Percentiles rank a stretch among this genome's conserved stretches.
Evolutionary conservation across 2,797 vertebrate species (phyloP).

Genomic region (Nannoperca australis): DNA sequence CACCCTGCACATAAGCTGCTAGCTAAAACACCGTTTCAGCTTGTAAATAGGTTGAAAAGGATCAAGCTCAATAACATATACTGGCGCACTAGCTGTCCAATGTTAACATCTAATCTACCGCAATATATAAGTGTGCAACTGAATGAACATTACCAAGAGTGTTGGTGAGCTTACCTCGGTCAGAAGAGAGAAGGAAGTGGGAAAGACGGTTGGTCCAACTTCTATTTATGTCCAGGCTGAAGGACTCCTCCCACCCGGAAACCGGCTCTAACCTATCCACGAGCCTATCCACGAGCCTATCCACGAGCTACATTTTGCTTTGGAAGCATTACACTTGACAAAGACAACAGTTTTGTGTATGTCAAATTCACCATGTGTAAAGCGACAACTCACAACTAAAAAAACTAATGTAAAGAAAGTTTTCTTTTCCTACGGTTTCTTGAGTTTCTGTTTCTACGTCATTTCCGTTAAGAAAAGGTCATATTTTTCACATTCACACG

Average conservation of each 20-base stretch:
- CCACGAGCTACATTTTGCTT: fast-evolving
- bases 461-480: not conserved
- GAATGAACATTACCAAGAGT: fast-evolving
- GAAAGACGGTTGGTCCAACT: not conserved
- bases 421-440: fast-evolving
- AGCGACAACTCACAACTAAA: fast-evolving
- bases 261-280: too few relatives aligned
- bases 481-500: not conserved
- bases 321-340: fast-evolving
- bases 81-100: fast-evolving
- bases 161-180: fast-evolving
- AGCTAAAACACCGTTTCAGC: fast-evolving
- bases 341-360: fast-evolving
- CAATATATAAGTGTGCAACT: fast-evolving
- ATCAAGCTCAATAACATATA: fast-evolving
- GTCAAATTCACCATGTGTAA: fast-evolving
- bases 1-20: fast-evolving
- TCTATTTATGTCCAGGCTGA: conserved; percentile 39
- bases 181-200: conserved; percentile 24
- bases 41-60: fast-evolving
- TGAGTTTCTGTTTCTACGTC: not conserved
- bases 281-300: too few relatives aligned
- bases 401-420: not conserved
- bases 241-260: conserved; percentile 57
- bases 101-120: fast-evolving